Evolutionary conservation across 2,888 invertebrate species (phyloP), one percentile per base, ranked within the genome.

Genomic region (Dynastes hyllus): DNA sequence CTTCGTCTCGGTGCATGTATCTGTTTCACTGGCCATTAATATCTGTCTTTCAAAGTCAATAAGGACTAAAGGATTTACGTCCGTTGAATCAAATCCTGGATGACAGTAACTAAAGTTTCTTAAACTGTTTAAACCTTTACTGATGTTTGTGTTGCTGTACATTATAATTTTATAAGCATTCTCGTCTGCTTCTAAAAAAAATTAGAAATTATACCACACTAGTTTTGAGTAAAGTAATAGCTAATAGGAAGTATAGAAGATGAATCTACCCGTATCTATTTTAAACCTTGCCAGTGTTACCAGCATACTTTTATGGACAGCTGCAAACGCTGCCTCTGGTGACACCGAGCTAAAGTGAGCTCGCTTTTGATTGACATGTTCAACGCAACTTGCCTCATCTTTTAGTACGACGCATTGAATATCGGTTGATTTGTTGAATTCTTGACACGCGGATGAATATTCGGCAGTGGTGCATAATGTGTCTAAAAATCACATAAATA

Each of bases 301-400:
- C 76, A 90, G 87, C 50, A 87, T 88, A 0, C 85, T 88, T 0
- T 89, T 89, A 53, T 89, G 89, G 0, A 90, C 87, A 11, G 92
- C 88, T 4, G 93, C 86, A 1, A 93, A 85, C 2, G 92, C 89
- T 83, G 93, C 93, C 84, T 94, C 94, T 3, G 93, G 91, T 0
- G 90, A 89, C 84, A 94, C 92, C 55, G 91, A 86, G 0, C 92
- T 93, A 78, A 94, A 89, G 82, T 93, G 92, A 0, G 91, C 92
- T 29, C 89, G 85, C 0, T 90, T 91, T 4, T 89, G 87, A 0
- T 89, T 87, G 65, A 94, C 85, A 81, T 90, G 90, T 9, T 92
- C 84, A 0, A 93, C 91, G 84, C 94, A 94, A 83, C 93, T 92
- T 29, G 70, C 76, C 29, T 79, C 75, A 22, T 79, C 58, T 1